These are phyloP conservation scores for Microtus pennsylvanicus DNA, from an alignment of 2,113 vertebrate genomes.

Conservation along the genomic window DNA sequence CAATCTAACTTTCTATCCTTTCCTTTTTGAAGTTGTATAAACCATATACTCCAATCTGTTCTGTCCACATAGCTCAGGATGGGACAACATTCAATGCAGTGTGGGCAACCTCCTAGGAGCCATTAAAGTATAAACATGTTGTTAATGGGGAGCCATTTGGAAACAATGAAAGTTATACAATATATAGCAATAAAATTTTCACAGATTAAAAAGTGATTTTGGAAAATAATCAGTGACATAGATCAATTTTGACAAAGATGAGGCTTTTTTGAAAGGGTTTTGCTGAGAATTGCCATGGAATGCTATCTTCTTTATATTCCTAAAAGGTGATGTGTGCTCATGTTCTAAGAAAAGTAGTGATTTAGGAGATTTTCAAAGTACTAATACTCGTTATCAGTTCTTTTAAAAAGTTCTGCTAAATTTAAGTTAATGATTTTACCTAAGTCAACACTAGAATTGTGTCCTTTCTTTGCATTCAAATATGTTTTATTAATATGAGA, in stretches of 20 bases:
- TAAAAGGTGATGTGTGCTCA: not conserved
- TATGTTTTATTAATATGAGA: not conserved
- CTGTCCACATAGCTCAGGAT: not conserved
- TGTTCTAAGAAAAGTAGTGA: not conserved
- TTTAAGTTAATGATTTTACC: conserved; percentile 23
- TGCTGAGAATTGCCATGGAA: not conserved
- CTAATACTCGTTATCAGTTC: not conserved
- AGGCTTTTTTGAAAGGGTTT: conserved; percentile 13
- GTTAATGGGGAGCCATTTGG: not conserved
- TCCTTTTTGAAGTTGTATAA: not conserved
- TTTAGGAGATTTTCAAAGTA: conserved; percentile 14
- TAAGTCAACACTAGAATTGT: not conserved
- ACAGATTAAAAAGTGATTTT: not conserved
- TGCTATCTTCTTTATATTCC: not conserved
- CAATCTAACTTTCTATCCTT: not conserved
- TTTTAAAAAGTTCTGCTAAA: not conserved
- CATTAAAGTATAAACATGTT: conserved; percentile 1
- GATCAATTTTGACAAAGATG: not conserved
- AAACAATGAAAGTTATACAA: not conserved
- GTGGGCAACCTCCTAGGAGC: not conserved
- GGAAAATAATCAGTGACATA: not conserved
- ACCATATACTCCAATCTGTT: not conserved
- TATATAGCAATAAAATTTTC: conserved; percentile 11
- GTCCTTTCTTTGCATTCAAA: not conserved
- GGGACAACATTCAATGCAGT: no score